These are phyloP conservation scores for Phorcus lineatus DNA, from an alignment of 2,888 invertebrate species.

Conservation along the genomic window DNA sequence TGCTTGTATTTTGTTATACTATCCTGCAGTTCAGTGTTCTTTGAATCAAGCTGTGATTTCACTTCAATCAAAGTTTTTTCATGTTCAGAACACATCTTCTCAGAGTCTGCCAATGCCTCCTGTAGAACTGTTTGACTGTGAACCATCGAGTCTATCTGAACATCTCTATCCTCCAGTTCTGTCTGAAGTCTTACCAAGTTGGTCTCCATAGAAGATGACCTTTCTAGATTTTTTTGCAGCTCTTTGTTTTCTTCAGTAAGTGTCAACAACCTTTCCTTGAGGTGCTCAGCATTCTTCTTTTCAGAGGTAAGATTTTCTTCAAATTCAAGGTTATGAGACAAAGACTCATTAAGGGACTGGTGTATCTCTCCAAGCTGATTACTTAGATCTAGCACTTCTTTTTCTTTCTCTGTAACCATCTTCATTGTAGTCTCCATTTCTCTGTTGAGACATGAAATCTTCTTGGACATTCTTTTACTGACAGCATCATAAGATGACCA, in stretches of 20 bases:
- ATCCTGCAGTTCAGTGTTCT: neutral
- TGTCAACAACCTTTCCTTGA: neutral
- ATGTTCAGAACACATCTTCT: neutral
- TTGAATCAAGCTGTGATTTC: neutral
- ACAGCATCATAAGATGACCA: neutral
- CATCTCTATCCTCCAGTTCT: neutral
- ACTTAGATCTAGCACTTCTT: neutral
- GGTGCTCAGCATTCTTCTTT: neutral
- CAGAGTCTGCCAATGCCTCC: neutral
- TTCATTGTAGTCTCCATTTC: neutral
- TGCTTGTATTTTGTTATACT: neutral
- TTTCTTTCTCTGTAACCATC: conserved; percentile 5
- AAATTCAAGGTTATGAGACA: neutral
- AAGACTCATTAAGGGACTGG: neutral
- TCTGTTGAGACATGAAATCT: neutral
- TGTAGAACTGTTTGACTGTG: conserved; percentile 7
- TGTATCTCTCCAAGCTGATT: neutral
- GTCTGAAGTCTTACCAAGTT: neutral
- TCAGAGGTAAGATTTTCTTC: neutral
- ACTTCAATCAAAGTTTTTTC: neutral
- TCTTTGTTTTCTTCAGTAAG: neutral
- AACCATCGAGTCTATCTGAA: neutral
- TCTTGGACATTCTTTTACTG: conserved; percentile 13
- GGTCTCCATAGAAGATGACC: neutral
- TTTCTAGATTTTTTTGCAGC: neutral